phyloP scores from a whole-genome alignment of 2,797 vertebrate species.

The Leptatherina wallacei region DNA sequence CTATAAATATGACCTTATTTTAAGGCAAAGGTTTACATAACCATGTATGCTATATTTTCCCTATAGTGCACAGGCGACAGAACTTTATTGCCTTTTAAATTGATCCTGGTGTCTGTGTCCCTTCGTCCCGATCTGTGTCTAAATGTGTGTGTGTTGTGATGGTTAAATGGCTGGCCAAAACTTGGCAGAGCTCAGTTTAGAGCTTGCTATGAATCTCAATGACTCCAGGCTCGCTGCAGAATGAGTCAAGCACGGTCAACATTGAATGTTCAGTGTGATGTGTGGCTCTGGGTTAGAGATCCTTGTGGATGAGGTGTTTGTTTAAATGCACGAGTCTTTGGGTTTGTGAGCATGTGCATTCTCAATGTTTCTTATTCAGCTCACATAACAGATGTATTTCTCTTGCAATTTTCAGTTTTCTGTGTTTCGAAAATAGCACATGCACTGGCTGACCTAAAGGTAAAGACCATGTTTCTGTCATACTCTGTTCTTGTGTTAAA shows the following conservation, averaged over 20 bases:
- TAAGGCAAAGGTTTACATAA: background rate
- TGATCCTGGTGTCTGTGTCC: constrained; percentile 21
- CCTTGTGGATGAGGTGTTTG: constrained; percentile 37
- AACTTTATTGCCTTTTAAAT: constrained; percentile 34
- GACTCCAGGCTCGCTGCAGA: constrained; percentile 70
- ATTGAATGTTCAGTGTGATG: constrained; percentile 61
- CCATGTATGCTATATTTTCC: constrained; percentile 1
- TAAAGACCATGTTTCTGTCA: constrained; percentile 19
- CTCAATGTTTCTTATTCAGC: constrained; percentile 12
- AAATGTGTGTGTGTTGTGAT: constrained; percentile 23
- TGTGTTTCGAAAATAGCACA: constrained; percentile 26
- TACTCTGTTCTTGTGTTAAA: constrained; percentile 28
- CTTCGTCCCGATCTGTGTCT: constrained; percentile 31
- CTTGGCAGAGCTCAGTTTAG: constrained; percentile 68
- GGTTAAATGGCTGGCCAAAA: constrained; percentile 69
- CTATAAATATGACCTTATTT: background rate
- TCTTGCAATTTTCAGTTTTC: constrained; percentile 1
- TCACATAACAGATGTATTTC: constrained; percentile 17
- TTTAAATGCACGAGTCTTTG: constrained; percentile 5
- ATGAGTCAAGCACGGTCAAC: constrained; percentile 66
- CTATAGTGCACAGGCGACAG: constrained; percentile 14
- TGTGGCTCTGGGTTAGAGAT: constrained; percentile 34
- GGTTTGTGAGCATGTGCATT: background rate
- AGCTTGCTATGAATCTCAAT: constrained; percentile 76
- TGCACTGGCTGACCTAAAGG: constrained; percentile 11